Evolutionary conservation across 2,888 invertebrate genomes (phyloP), one percentile per base, ranked within the genome.

Genomic region (Hyposoter didymator): DNA sequence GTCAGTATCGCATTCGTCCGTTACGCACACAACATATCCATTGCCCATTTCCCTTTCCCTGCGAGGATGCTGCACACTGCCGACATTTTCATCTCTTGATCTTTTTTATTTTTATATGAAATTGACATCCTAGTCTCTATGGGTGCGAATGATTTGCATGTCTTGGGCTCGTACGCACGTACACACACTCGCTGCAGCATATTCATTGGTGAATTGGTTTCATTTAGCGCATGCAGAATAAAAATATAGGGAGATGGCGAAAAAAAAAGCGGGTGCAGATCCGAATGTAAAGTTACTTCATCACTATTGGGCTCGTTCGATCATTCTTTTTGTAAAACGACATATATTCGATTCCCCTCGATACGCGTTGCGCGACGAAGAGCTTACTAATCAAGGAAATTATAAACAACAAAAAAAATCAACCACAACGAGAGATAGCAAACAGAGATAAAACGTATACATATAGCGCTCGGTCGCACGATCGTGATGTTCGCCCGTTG

Each of bases 241-340:
- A 70, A 62, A 59, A 59, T 73, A 39, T 73, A n/a, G n/a, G 55
- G 59, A 19, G 17, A 59, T 59, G n/a, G 72, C 28, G 78, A 70
- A 78, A 22, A 55, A 78, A 78, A 78, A 52, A 69, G 67, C 49
- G 78, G 43, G 22, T 14, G 39, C 35, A 28, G 12, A 69, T 74
- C 62, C 62, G 17, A 73, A 62, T 78, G 82, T 55, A 81, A 88
- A 86, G 85, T 87, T 87, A 88, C 82, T 88, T 84, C 84, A 88
- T 88, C 87, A 85, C 85, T 84, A 84, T 84, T 85, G 86, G 84
- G 78, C 73, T 87, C 80, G 87, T 67, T 86, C 69, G 83, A 66
- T 82, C 88, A 88, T 82, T 55, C 76, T 84, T 84, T 84, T 79
- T 78, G 76, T 45, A 76, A 75, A 74, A 69, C 78, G 76, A 84